Percentiles rank a stretch among this genome's conserved stretches.
These are phyloP conservation scores for Engystomops pustulosus DNA, from an alignment of 2,113 vertebrate genomes.

Conservation along the genomic window DNA sequence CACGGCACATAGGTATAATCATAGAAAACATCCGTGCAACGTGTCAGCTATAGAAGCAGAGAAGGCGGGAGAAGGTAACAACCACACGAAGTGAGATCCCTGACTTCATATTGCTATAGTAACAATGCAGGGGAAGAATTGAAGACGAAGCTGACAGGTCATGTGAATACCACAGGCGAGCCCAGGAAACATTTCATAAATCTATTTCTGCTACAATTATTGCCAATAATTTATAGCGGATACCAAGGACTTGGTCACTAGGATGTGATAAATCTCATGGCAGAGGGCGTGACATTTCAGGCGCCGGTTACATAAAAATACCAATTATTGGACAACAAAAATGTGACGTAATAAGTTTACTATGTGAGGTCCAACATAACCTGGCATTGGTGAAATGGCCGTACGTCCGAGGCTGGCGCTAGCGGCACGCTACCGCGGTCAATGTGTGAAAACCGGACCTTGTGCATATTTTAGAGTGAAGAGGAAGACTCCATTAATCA, in stretches of 20 bases:
- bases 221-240: background rate
- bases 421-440: too few relatives aligned
- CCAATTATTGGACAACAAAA: background rate
- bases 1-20: background rate
- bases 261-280: background rate
- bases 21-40: background rate
- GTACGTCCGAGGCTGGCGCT: too few relatives aligned
- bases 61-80: background rate
- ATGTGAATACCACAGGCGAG: conserved; percentile 18
- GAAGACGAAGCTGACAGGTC: background rate
- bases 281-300: background rate
- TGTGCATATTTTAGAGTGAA: too few relatives aligned
- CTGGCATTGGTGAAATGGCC: too few relatives aligned
- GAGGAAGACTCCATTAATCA: too few relatives aligned
- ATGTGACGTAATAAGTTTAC: background rate
- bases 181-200: background rate
- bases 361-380: background rate
- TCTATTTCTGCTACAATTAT: background rate
- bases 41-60: background rate
- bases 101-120: conserved; percentile 32
- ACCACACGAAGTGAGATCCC: background rate
- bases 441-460: too few relatives aligned
- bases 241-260: background rate
- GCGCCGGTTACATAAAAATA: background rate
- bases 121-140: background rate